Evolutionary conservation across 2,113 vertebrate genomes (phyloP).

Genomic region (Bolborhynchus lineola): DNA sequence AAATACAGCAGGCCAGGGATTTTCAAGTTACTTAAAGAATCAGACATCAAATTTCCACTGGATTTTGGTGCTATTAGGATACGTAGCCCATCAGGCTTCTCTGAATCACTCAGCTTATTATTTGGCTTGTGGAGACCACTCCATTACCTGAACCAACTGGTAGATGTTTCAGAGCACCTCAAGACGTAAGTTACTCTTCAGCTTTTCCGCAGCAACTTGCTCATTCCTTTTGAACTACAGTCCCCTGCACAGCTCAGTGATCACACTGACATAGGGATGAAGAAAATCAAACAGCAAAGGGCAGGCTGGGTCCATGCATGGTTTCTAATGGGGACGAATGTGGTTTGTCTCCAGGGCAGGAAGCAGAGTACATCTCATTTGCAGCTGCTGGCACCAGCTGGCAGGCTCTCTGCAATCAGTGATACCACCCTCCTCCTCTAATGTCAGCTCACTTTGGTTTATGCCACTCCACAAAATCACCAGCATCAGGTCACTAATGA

Average conservation of each 20-base stretch:
- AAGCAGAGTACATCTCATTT: neutral
- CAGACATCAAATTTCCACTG: neutral
- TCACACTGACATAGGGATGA: neutral
- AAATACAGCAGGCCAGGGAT: neutral
- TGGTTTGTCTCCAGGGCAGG: neutral
- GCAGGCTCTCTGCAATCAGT: neutral
- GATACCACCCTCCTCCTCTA: neutral
- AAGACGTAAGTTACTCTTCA: neutral
- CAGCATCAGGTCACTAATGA: rapidly evolving
- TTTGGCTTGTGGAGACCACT: neutral
- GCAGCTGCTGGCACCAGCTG: neutral
- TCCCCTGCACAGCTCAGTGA: neutral
- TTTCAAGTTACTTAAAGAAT: neutral
- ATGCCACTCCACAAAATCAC: neutral
- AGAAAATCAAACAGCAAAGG: neutral
- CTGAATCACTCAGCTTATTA: neutral
- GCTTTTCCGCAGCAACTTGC: neutral
- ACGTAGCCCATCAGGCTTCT: neutral
- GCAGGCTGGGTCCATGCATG: neutral
- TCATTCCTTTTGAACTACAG: neutral
- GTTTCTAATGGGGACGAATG: neutral
- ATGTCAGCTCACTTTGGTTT: neutral
- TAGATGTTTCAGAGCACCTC: neutral
- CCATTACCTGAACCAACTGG: neutral
- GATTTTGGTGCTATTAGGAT: neutral